Base-by-base conservation (phyloP, 2,888 invertebrate species). In the Cephus sareptanus region DNA sequence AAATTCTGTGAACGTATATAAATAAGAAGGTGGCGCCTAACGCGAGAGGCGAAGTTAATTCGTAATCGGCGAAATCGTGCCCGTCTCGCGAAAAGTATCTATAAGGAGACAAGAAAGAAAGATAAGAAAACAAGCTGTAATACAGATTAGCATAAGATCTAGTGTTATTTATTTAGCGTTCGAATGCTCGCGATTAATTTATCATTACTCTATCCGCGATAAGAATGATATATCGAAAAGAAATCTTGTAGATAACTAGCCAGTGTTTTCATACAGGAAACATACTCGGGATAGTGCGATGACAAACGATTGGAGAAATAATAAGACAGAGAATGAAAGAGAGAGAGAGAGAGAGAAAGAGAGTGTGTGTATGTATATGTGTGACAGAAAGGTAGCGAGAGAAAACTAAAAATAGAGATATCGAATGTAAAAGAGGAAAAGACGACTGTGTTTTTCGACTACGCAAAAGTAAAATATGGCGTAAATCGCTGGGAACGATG, bases 161-260 rank as follows among this genome's bases (percentile, higher is more conserved):
- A 30, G 31, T 74, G 77, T 74, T 74, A 69, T 35, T 77, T 35
- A 69, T 77, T 77, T 74, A 74, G 69, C 69, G 23, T 74, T 74
- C 12, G 13, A 77, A 69, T 74, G 35, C 74, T 68, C 34, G 74
- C 73, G 69, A 74, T 69, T 35, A 35, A 74, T 77, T 68, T 31
- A 34, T 75, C 69, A 13, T 69, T 35, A 37, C 23, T 56, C 9
- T 56, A 56, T 56, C 23, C 2, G 23, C 56, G 23, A 56, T 56
- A 56, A 56, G 15, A 23, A 23, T 9, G 23, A 56, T 56, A 23
- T 56, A 23, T 23, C 6, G 9, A 23, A 23, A 23, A 9, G 56
- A 56, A 56, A 23, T 56, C 23, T 23, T 15, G 56, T 56, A 56
- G 23, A 23, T 56, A 23, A 56, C 6, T 56, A 56, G 56, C 56